A percentile compares a stretch with the other conserved stretches of the same genome.
Evolutionary conservation across 2,888 invertebrate genomes (phyloP).

Genomic region (Volucella inanis): DNA sequence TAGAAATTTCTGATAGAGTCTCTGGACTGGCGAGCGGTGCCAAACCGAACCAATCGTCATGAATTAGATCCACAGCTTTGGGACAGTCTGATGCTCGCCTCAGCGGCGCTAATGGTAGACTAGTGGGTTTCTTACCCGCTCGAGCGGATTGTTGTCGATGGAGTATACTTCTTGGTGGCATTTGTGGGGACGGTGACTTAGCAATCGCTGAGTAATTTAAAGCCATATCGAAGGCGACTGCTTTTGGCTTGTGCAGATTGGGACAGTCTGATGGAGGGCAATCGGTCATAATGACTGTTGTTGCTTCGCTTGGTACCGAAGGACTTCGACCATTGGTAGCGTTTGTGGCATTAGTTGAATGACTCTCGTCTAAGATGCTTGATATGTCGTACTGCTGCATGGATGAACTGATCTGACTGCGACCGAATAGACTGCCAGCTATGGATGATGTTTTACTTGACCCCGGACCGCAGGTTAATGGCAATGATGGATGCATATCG

Average conservation of each 20-base stretch:
- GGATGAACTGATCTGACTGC: constrained; percentile 82
- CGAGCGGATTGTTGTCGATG: constrained; percentile 79
- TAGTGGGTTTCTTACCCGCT: constrained; percentile 78
- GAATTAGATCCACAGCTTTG: constrained; percentile 84
- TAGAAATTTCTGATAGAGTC: constrained; percentile 91
- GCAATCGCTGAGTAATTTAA: constrained; percentile 59
- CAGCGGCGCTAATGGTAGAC: constrained; percentile 78
- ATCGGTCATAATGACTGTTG: constrained; percentile 79
- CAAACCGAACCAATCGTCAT: constrained; percentile 87
- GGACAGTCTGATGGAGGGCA: constrained; percentile 56
- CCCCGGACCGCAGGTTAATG: constrained; percentile 75
- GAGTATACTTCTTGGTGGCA: constrained; percentile 76
- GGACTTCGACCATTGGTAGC: constrained; percentile 80
- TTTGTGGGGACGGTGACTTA: constrained; percentile 75
- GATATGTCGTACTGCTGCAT: constrained; percentile 83
- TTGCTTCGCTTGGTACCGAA: constrained; percentile 81
- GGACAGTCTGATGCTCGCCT: constrained; percentile 80
- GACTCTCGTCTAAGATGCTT: constrained; percentile 82
- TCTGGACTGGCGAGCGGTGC: constrained; percentile 93
- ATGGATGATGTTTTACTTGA: constrained; percentile 82
- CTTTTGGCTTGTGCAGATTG: constrained; percentile 77
- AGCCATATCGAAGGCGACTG: constrained; percentile 82
- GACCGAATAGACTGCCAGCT: constrained; percentile 82
- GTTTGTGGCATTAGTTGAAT: constrained; percentile 75
- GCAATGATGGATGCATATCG: constrained; percentile 74